Percentiles rank a stretch among this genome's conserved stretches.
phyloP scores from a whole-genome alignment of 2,888 invertebrate species.

The Nomada fabriciana region DNA sequence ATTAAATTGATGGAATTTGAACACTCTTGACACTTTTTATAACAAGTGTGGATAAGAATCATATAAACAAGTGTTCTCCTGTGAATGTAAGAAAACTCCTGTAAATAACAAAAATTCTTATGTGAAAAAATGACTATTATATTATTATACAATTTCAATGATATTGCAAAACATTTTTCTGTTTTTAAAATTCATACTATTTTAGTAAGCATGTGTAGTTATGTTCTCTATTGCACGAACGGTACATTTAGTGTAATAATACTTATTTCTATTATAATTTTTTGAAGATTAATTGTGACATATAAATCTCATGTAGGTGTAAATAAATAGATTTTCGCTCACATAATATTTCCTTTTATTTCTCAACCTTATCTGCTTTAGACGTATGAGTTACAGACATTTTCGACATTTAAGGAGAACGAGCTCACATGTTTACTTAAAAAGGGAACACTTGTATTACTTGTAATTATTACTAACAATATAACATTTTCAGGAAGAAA shows the following conservation, averaged over 20 bases:
- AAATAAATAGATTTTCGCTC: slow-evolving; percentile 63
- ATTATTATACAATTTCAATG: slow-evolving; percentile 52
- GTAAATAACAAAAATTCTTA: slow-evolving; percentile 62
- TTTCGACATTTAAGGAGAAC: slow-evolving; percentile 32
- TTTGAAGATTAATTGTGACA: slow-evolving; percentile 56
- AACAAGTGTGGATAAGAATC: slow-evolving; percentile 37
- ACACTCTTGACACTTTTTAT: slow-evolving; percentile 55
- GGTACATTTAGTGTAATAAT: slow-evolving; percentile 42
- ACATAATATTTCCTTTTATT: slow-evolving; percentile 49
- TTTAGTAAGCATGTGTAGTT: slow-evolving; percentile 63
- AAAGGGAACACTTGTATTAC: slow-evolving; percentile 66
- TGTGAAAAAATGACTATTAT: slow-evolving; percentile 56
- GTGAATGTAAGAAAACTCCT: slow-evolving; percentile 61
- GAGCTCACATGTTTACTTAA: slow-evolving; percentile 62
- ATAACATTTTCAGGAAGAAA: slow-evolving; percentile 38
- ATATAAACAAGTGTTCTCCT: slow-evolving; percentile 67
- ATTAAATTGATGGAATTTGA: slow-evolving; percentile 50
- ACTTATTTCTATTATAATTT: slow-evolving; percentile 57
- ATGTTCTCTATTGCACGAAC: slow-evolving; percentile 55
- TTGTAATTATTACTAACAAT: slow-evolving; percentile 44
- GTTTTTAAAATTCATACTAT: slow-evolving; percentile 43
- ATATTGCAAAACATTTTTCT: slow-evolving; percentile 40
- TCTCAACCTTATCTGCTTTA: slow-evolving; percentile 47
- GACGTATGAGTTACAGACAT: slow-evolving; percentile 22
- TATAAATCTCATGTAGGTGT: slow-evolving; percentile 59